Evolutionary conservation across 2,113 vertebrate genomes (phyloP).

Genomic region (Dasyurus viverrinus): DNA sequence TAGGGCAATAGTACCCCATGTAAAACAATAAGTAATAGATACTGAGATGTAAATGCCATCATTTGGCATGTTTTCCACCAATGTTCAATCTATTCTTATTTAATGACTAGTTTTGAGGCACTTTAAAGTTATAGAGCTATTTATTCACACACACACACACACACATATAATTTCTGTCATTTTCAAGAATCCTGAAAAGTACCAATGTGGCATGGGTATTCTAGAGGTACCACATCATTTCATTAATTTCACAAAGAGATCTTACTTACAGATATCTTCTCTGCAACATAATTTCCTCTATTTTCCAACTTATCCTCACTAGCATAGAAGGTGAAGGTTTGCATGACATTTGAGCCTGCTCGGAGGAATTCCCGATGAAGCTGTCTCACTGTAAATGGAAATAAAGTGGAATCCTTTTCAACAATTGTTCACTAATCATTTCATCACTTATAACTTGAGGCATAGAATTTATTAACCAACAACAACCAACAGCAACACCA

Average conservation of each 20-base stretch:
- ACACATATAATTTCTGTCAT: background rate
- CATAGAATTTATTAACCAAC: background rate
- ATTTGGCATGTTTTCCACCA: background rate
- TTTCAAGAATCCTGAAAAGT: background rate
- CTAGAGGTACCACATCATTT: background rate
- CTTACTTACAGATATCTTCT: constrained; percentile 90
- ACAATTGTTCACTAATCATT: background rate
- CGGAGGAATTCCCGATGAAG: constrained; percentile 97
- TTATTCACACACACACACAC: background rate
- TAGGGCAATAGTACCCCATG: background rate
- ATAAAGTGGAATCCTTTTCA: background rate
- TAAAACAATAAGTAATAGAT: background rate
- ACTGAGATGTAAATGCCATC: background rate
- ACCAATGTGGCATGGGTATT: background rate
- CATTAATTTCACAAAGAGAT: background rate
- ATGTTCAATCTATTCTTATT: background rate
- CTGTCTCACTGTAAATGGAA: constrained; percentile 89
- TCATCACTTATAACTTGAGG: background rate
- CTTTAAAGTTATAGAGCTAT: background rate
- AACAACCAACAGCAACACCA: background rate
- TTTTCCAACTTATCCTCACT: constrained; percentile 98
- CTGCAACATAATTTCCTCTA: constrained; percentile 91
- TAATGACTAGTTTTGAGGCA: background rate
- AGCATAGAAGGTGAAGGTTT: constrained; percentile 98
- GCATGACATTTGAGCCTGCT: constrained; percentile 94